Conservation (phyloP, 2,797 vertebrate genomes). For the Mus minutoides region DNA sequence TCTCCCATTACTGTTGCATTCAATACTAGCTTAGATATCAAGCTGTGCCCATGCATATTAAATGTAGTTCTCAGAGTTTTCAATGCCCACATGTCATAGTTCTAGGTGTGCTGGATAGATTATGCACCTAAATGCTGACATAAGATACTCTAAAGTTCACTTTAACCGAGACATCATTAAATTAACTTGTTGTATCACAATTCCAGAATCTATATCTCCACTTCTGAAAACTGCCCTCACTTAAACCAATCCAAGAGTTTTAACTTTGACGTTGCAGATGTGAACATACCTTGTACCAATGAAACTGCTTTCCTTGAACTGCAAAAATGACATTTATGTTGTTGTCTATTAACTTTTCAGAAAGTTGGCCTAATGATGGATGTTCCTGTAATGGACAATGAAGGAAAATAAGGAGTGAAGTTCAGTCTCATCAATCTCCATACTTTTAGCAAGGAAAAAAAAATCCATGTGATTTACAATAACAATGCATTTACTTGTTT, state of each 20-base stretch:
- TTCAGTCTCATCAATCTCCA: conserved; percentile 20
- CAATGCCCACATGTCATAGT: not conserved
- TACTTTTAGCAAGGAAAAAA: not conserved
- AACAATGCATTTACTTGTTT: not conserved
- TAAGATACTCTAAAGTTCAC: not conserved
- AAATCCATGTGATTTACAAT: conserved; percentile 9
- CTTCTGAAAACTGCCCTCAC: not conserved
- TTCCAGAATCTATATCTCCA: not conserved
- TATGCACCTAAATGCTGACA: not conserved
- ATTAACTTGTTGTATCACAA: not conserved
- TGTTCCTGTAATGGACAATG: conserved; percentile 91
- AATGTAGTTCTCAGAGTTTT: not conserved
- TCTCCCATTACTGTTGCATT: not conserved
- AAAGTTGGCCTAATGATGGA: conserved; percentile 95
- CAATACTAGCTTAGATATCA: not conserved
- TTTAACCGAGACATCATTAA: not conserved
- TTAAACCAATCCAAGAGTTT: conserved; percentile 30
- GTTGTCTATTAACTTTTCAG: conserved; percentile 96
- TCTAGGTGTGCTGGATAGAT: not conserved
- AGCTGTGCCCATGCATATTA: not conserved
- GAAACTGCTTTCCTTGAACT: conserved; percentile 95
- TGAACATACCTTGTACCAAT: conserved; percentile 98
- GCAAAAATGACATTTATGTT: conserved; percentile 96
- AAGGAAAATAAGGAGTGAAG: conserved; percentile 58
- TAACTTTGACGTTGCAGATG: conserved; percentile 38